These are phyloP conservation scores for Drosophila nigricruria DNA, from an alignment of 2,888 invertebrate genomes.

Conservation along the genomic window DNA sequence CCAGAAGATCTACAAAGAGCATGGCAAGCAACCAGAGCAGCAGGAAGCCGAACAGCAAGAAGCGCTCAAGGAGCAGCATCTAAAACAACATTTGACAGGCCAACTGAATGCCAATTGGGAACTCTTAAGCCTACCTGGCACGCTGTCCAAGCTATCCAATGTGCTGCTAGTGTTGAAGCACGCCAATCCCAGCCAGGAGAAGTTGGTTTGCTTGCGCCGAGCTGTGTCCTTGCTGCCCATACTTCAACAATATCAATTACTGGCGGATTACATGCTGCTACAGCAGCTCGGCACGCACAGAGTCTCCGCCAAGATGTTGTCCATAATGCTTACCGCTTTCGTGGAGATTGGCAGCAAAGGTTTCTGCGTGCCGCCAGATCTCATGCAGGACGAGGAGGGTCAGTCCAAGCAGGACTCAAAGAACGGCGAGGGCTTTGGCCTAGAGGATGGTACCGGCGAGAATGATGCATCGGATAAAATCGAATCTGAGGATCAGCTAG, in stretches of 20 bases:
- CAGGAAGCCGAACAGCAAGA: conserved; percentile 35
- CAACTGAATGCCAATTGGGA: conserved; percentile 88
- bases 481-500: conserved; percentile 95
- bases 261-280: conserved; percentile 92
- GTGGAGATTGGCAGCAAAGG: conserved; percentile 94
- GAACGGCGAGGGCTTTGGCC: conserved; percentile 91
- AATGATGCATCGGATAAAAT: conserved; percentile 96
- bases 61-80: conserved; percentile 86
- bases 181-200: conserved; percentile 80
- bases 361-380: conserved; percentile 96
- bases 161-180: conserved; percentile 86
- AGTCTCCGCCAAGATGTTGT: conserved; percentile 92
- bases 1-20: conserved; percentile 88
- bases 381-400: conserved; percentile 90
- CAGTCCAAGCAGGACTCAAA: conserved; percentile 86
- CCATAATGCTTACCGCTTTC: conserved; percentile 93
- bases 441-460: conserved; percentile 94
- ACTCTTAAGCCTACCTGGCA: conserved; percentile 87
- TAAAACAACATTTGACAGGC: conserved; percentile 89
- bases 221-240: conserved; percentile 87
- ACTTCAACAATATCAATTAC: conserved; percentile 90
- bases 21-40: conserved; percentile 59
- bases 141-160: conserved; percentile 84
- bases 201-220: conserved; percentile 65
- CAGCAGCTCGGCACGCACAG: conserved; percentile 92